Conservation (phyloP, 1,140 invertebrate species). For the Bombus polaris region DNA sequence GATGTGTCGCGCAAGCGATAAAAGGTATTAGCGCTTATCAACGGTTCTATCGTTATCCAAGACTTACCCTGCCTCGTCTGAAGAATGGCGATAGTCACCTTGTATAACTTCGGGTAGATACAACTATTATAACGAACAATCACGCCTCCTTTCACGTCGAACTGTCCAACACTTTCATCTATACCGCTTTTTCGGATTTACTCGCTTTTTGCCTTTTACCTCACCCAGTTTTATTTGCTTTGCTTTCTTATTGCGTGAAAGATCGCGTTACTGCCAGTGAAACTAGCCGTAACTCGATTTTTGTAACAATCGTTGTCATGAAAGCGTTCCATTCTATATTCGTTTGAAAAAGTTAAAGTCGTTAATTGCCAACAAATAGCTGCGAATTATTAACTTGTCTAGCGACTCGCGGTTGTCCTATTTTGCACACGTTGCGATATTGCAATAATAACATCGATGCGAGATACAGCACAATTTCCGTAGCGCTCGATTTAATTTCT, state of each 20-base stretch:
- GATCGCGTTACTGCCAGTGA: slow-evolving; percentile 54
- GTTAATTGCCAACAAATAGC: no score
- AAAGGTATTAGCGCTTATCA: background rate
- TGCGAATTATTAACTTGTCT: background rate
- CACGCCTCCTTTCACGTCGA: slow-evolving; percentile 69
- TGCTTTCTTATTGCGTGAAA: slow-evolving; percentile 62
- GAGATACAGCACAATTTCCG: background rate
- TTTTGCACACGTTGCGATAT: background rate
- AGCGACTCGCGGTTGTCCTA: background rate
- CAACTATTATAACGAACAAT: slow-evolving; percentile 44
- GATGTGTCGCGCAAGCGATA: no score
- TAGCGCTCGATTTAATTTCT: background rate
- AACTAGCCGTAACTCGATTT: slow-evolving; percentile 39
- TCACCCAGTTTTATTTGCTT: slow-evolving; percentile 64
- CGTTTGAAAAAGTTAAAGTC: background rate
- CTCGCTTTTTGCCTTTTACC: slow-evolving; percentile 66
- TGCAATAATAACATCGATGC: background rate
- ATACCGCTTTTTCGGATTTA: slow-evolving; percentile 57
- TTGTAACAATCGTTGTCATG: background rate
- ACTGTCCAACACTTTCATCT: slow-evolving; percentile 73
- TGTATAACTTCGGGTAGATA: background rate
- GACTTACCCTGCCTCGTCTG: background rate
- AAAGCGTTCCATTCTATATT: background rate
- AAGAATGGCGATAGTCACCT: slow-evolving; percentile 21
- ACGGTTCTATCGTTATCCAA: background rate